Evolutionary conservation across 2,797 vertebrate genomes (phyloP), one percentile per base, ranked within the genome.

Genomic region (Tenualosa thibaudeaui): DNA sequence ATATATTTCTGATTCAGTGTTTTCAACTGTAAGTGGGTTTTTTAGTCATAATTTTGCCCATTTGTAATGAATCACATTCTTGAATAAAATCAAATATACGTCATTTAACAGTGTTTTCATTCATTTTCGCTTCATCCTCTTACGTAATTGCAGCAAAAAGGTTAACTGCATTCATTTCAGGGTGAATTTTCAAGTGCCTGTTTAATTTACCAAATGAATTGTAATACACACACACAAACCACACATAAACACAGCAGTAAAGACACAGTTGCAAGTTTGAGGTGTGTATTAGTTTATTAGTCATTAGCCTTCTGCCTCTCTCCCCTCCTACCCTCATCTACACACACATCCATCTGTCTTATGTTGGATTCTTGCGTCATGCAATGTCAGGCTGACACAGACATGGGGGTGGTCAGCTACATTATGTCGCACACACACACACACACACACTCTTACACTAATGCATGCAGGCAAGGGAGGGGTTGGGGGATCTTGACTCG

Each of bases 261-360:
- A 22, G 83, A n/a, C 81, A 53, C 56, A 50, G 43, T 83, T 54
- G 81, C 87, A 81, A 78, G 60, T 86, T 82, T 85, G 81, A 85
- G 81, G 84, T 86, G 65, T 90, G 87, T 84, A 84, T 88, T 85
- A 75, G 68, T 91, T 90, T 89, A 88, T 91, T 91, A 89, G 81
- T 90, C 88, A 88, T 71, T 65, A 62, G 46, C 40, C 43, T 19
- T 86, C 82, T 50, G 15, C 62, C 84, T 87, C 81, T 65, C 81
- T 62, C 87, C 84, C 65, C 82, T 84, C 82, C 53, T 75, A 60
- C 68, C 49, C 43, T 86, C 71, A 78, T 43, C 7, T 40, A 75
- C 17, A 46, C 71, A 78, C 71, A 78, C 71, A 22, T 78, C 86
- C 89, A 89, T 89, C 87, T 90, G 89, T 88, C 85, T 81, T 37